Base-by-base conservation (phyloP, 2,113 vertebrate genomes). In the Herpetotheres cachinnans region DNA sequence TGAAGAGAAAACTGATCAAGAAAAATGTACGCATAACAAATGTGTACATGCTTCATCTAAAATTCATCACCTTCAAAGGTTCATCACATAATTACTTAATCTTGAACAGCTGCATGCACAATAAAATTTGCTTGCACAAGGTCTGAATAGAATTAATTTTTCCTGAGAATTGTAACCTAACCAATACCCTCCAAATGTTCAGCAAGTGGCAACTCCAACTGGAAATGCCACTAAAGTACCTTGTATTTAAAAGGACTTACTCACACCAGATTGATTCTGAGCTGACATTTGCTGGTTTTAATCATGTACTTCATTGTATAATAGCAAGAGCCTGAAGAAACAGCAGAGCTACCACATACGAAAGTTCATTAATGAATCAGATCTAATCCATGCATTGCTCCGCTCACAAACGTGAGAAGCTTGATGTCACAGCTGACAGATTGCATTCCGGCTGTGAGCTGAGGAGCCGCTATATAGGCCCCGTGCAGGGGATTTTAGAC, bases 21-120 rank as follows among this genome's bases (percentile, higher is more conserved):
- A 93, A 67, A 93, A 95, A 95, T 66, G 86, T 80, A 74, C 82
- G 97, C 80, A 78, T 97, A 92, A 92, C 93, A 93, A 96, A 90
- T 85, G 87, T 83, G 86, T 90, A 86, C 73, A 85, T 74, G 85
- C 94, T 93, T 95, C 90, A 93, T 90, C 94, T 94, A 71, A 92
- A 97, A 96, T 95, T 96, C 91, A 94, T 76, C 89, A 86, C 91
- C 81, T 97, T 77, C 84, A 74, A 91, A 93, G 83, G 96, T 88
- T 97, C 78, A 90, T 91, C 86, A 91, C 93, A 93, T 97, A 97
- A 97, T 97, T 97, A 86, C 95, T 97, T 92, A 87, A 95, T 97
- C 91, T 96, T 92, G 76, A 97, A 94, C 95, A 97, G 95, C 90
- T 96, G 94, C 93, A 94, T 84, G 94, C 87, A 88, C 91, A 91